phyloP scores from a whole-genome alignment of 2,888 invertebrate genomes.

The Stenodema calcarata region DNA sequence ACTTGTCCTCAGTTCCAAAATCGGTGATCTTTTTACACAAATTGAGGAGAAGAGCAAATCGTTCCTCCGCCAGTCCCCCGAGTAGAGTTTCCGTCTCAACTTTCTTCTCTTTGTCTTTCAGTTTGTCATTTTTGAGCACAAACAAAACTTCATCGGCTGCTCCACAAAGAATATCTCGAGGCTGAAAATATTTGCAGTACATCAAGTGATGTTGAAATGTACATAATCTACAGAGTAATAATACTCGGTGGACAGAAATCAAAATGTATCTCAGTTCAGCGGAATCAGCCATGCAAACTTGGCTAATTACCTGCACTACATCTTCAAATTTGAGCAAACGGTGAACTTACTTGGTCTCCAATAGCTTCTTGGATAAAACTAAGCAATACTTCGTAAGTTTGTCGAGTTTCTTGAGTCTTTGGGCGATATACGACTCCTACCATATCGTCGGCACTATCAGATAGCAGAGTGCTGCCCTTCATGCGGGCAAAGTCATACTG shows the following conservation, averaged over 20 bases:
- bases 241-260: too few relatives aligned
- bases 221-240: too few relatives aligned
- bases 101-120: conserved; percentile 93
- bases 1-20: conserved; percentile 77
- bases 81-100: conserved; percentile 88
- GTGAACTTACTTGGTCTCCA: conserved; percentile 73
- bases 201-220: too few relatives aligned
- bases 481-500: conserved; percentile 89
- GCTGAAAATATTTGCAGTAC: conserved; percentile 66
- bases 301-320: background rate
- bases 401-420: conserved; percentile 95
- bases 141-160: conserved; percentile 94
- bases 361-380: conserved; percentile 97
- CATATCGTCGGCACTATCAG: conserved; percentile 89
- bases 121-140: conserved; percentile 87
- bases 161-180: conserved; percentile 94
- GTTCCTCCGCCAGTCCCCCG: conserved; percentile 82
- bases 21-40: conserved; percentile 98
- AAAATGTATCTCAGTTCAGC: too few relatives aligned
- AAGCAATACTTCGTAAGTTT: conserved; percentile 94
- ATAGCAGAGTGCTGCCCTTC: conserved; percentile 83
- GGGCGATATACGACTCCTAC: conserved; percentile 95
- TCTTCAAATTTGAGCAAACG: background rate
- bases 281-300: background rate
- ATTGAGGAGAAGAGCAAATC: conserved; percentile 94